phyloP scores from a whole-genome alignment of 64 coral and sea anemone species.

The Dendronephthya gigantea region DNA sequence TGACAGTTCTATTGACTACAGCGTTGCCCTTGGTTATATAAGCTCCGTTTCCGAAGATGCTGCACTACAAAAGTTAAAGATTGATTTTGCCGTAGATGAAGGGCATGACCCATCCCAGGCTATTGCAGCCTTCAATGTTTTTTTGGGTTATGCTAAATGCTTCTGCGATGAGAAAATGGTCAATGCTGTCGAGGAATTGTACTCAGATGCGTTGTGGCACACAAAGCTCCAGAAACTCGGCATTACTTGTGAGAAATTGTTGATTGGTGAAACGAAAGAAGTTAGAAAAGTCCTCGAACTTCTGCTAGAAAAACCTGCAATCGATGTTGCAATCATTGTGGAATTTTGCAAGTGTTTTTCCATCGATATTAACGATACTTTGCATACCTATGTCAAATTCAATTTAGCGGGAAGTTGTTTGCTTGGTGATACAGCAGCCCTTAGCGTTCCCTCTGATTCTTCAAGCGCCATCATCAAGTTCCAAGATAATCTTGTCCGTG shows the following conservation, averaged over 20 bases:
- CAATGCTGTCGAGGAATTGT: background rate
- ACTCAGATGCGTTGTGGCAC: background rate
- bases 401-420: background rate
- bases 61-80: background rate
- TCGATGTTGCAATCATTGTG: background rate
- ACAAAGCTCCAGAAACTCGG: background rate
- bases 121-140: background rate
- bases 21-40: background rate
- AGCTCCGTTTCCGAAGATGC: background rate
- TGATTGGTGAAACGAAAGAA: background rate
- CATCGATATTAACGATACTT: background rate
- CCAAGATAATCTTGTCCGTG: background rate
- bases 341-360: slow-evolving; percentile 12
- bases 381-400: background rate
- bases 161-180: background rate
- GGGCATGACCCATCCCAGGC: background rate
- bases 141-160: background rate
- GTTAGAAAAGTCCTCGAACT: background rate
- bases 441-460: background rate
- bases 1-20: background rate
- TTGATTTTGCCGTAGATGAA: slow-evolving; percentile 1
- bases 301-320: background rate
- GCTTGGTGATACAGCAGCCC: background rate
- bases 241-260: background rate
- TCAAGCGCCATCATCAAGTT: background rate